Conservation (phyloP, 2,888 invertebrate species). For the Harmothoe impar region DNA sequence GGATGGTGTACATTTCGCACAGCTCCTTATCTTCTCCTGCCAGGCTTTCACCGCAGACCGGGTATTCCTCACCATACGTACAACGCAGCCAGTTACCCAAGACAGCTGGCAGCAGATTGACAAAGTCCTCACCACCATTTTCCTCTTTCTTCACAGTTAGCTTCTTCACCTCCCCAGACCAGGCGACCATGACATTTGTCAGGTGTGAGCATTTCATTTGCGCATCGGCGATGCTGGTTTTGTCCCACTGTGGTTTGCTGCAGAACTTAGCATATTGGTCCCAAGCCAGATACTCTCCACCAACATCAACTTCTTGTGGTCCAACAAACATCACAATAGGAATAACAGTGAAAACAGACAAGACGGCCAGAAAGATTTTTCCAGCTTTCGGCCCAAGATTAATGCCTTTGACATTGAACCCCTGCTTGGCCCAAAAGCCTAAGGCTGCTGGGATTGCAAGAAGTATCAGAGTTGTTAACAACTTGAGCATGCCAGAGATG, state of each 20-base stretch:
- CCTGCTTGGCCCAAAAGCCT: conserved; percentile 71
- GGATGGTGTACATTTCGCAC: conserved; percentile 75
- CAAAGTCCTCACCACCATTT: conserved; percentile 78
- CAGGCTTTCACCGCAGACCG: conserved; percentile 61
- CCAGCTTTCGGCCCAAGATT: conserved; percentile 74
- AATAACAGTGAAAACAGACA: conserved; percentile 77
- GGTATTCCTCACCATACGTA: conserved; percentile 77
- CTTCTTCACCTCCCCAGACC: conserved; percentile 88
- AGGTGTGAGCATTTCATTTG: conserved; percentile 90
- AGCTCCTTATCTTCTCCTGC: conserved; percentile 68
- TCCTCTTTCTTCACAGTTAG: conserved; percentile 76
- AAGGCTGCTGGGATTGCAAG: conserved; percentile 76
- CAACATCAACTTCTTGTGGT: conserved; percentile 73
- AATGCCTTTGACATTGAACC: conserved; percentile 71
- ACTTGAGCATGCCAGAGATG: conserved; percentile 75
- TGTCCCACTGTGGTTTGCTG: conserved; percentile 89
- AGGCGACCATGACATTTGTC: conserved; percentile 85
- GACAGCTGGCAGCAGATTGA: conserved; percentile 77
- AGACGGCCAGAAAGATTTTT: conserved; percentile 76
- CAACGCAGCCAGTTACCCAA: conserved; percentile 78
- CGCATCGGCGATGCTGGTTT: conserved; percentile 87
- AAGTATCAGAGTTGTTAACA: conserved; percentile 77
- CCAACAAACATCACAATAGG: conserved; percentile 84
- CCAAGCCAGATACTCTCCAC: conserved; percentile 86
- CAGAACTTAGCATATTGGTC: conserved; percentile 91